Evolutionary conservation across 2,888 invertebrate genomes (phyloP).

Genomic region (Oscheius sp.): DNA sequence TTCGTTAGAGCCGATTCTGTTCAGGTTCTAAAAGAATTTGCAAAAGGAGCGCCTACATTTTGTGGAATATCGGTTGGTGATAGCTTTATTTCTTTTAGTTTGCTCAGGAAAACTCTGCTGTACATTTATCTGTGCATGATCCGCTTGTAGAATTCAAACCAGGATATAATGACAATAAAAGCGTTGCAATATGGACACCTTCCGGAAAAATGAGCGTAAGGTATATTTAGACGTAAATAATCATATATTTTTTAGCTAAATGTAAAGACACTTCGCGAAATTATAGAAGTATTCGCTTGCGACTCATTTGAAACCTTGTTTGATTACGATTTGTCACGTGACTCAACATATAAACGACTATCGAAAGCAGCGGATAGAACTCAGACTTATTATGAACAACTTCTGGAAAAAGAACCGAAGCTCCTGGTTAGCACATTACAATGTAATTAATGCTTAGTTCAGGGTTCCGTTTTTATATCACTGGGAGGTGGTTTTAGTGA

Average conservation of each 20-base stretch:
- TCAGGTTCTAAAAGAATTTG: conserved; percentile 46
- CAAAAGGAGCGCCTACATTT: conserved; percentile 44
- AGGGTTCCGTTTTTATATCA: conserved; percentile 42
- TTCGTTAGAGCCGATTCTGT: conserved; percentile 39
- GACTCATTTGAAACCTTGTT: conserved; percentile 50
- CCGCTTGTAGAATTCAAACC: conserved; percentile 59
- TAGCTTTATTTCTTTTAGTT: not conserved
- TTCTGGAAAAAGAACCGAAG: conserved; percentile 40
- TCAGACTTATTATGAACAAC: conserved; percentile 45
- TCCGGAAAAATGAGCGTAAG: conserved; percentile 55
- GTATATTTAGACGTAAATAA: conserved; percentile 2
- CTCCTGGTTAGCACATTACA: conserved; percentile 21
- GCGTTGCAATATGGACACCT: conserved; percentile 64
- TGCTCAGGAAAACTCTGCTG: conserved; percentile 27
- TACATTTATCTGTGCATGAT: conserved; percentile 62
- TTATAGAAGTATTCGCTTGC: conserved; percentile 47
- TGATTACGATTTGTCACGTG: conserved; percentile 59
- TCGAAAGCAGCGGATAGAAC: conserved; percentile 59
- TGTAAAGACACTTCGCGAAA: conserved; percentile 37
- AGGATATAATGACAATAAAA: conserved; percentile 63
- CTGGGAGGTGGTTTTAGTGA: conserved; percentile 56
- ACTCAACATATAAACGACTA: conserved; percentile 47
- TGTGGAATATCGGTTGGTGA: conserved; percentile 44
- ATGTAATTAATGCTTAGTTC: conserved; percentile 7
- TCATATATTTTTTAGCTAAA: conserved; percentile 38